phyloP scores from a whole-genome alignment of 2,888 invertebrate species.

The Cryptocheilus praepositus region DNA sequence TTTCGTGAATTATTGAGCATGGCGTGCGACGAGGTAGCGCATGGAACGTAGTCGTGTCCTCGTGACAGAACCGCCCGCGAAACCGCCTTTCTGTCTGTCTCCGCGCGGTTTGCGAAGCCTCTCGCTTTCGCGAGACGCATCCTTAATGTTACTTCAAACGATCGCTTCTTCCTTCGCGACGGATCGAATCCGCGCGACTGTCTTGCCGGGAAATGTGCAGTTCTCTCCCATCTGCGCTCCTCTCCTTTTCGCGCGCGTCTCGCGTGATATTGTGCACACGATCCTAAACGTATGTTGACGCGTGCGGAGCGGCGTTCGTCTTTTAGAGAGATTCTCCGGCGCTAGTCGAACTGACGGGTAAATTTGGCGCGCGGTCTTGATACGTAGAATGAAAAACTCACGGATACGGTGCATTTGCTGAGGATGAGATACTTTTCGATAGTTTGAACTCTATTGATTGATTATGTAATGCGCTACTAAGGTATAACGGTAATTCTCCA shows the following conservation, averaged over 20 bases:
- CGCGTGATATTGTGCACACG: background rate
- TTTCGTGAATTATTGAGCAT: slow-evolving; percentile 71
- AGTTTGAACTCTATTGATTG: too few species aligned
- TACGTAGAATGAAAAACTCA: too few species aligned
- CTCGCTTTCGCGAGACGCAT: slow-evolving; percentile 4
- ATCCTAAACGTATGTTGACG: background rate
- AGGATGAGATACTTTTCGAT: too few species aligned
- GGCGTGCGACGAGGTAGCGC: slow-evolving; percentile 59
- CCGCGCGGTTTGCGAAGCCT: background rate
- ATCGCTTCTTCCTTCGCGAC: slow-evolving; percentile 27
- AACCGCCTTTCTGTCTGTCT: slow-evolving; percentile 8
- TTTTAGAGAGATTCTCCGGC: too few species aligned
- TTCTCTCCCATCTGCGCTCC: too few species aligned
- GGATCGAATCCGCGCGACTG: slow-evolving; percentile 19
- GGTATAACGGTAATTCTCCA: too few species aligned
- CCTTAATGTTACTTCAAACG: slow-evolving; percentile 48
- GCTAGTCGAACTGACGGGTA: too few species aligned
- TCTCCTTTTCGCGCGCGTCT: background rate
- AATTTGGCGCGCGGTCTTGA: too few species aligned
- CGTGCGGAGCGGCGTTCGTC: too few species aligned
- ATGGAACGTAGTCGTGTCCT: slow-evolving; percentile 20
- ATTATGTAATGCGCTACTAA: too few species aligned
- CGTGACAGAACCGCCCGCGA: slow-evolving; percentile 32
- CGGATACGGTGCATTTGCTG: too few species aligned
- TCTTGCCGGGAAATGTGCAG: slow-evolving; percentile 4